Percentiles rank a stretch among this genome's conserved stretches.
Conservation (phyloP, 2,113 vertebrate species). For the Irena cyanogastra region DNA sequence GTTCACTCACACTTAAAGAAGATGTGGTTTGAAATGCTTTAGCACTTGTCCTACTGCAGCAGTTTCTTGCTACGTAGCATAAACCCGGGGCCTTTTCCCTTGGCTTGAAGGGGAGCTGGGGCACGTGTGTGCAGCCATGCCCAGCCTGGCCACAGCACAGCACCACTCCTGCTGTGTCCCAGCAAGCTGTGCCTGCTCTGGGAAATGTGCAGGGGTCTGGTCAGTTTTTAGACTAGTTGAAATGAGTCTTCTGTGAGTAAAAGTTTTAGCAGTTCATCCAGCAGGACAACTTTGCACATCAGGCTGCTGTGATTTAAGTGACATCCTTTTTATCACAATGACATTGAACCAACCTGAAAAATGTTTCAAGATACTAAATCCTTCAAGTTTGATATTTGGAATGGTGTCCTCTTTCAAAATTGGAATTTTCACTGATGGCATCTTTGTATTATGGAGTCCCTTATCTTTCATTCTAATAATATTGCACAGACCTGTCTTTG, state of each 20-base stretch:
- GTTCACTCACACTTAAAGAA: background rate
- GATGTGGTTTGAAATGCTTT: background rate
- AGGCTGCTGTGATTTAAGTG: constrained; percentile 38
- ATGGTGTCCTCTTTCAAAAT: constrained; percentile 34
- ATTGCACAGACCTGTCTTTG: constrained; percentile 17
- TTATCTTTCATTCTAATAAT: constrained; percentile 50
- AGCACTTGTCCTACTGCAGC: background rate
- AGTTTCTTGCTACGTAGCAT: fast-evolving
- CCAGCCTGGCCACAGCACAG: background rate
- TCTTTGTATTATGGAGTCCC: constrained; percentile 28
- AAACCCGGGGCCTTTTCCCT: background rate
- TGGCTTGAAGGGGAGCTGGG: background rate
- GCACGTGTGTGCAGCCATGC: fast-evolving
- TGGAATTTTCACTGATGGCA: constrained; percentile 39
- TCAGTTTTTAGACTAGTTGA: background rate
- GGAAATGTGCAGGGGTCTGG: background rate
- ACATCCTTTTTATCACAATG: constrained; percentile 42
- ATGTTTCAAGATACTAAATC: constrained; percentile 58
- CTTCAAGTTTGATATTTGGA: constrained; percentile 54
- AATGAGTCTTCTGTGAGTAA: background rate
- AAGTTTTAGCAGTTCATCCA: background rate
- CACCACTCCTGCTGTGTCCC: background rate
- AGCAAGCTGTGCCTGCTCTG: background rate
- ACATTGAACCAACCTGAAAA: constrained; percentile 49
- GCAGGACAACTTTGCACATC: constrained; percentile 7